Base-by-base conservation (phyloP, 2,113 vertebrate genomes). In the Montifringilla adamsi region DNA sequence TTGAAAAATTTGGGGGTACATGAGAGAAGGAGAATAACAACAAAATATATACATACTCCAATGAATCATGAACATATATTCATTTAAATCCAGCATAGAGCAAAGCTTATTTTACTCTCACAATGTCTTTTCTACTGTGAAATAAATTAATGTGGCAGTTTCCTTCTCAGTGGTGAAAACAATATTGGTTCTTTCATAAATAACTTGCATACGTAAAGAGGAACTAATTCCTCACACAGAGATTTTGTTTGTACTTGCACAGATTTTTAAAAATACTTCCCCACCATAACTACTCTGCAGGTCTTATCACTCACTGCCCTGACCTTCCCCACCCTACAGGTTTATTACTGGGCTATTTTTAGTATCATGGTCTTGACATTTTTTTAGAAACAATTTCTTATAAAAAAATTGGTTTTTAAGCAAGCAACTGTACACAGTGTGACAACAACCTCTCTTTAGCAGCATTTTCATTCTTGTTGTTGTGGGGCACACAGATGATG, bases 121-220 rank as follows among this genome's bases (percentile, higher is more conserved):
- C 6, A 24, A 30, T 64, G 13, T 2, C 63, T 47, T 81, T 92
- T 77, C 43, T 93, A 15, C 21, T 85, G 62, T 49, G 31, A 85
- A 87, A 56, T 69, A 80, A 89, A 83, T 63, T 79, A 68, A 52
- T 53, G 92, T 28, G 35, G 31, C 28, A 83, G 43, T 56, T 74
- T 78, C 10, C 23, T 87, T 89, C 50, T 87, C 43, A 53, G 10
- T 47, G 13, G 47, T 77, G 60, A 75, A 84, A 93, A 74, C 2
- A 80, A 59, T 84, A 90, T 60, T 69, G 27, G 15, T 46, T 80
- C 43, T 77, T 96, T 82, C 70, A 67, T 39, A 72, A 83, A 93
- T 24, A 70, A 85, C 73, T 70, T 84, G 8, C 62, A 28, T 74
- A 63, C 80, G 70, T 87, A 46, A 85, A 89, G 81, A 18, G 2